Conservation (phyloP, 1,140 invertebrate species). For the Drosophila azteca region DNA sequence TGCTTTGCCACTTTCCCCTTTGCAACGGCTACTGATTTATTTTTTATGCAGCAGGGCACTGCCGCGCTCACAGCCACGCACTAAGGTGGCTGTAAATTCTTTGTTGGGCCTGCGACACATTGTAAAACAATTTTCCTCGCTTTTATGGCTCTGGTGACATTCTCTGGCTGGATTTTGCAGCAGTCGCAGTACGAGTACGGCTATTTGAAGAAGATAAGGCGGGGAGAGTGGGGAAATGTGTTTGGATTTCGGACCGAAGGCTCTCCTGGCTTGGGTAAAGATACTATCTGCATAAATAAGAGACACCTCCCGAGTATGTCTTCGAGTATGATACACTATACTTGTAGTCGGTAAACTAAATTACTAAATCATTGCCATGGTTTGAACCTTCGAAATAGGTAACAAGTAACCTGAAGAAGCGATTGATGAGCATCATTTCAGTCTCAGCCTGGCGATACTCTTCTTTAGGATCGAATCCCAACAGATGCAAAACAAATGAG, state of each 20-base stretch:
- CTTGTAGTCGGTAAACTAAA: too few species aligned
- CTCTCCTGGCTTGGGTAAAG: too few species aligned
- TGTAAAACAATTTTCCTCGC: constrained; percentile 73
- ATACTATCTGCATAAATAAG: too few species aligned
- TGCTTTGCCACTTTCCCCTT: constrained; percentile 2
- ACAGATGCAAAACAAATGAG: too few species aligned
- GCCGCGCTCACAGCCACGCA: constrained; percentile 5
- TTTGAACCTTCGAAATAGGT: too few species aligned
- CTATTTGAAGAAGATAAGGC: not conserved
- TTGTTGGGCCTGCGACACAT: constrained; percentile 54
- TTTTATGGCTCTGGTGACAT: constrained; percentile 39
- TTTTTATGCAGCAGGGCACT: constrained; percentile 33
- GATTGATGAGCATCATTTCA: too few species aligned
- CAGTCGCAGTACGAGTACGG: constrained; percentile 3
- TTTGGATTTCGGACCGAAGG: constrained; percentile 7
- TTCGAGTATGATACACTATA: too few species aligned
- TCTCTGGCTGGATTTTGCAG: constrained; percentile 32
- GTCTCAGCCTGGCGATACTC: too few species aligned
- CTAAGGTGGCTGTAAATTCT: constrained; percentile 54
- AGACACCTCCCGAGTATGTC: too few species aligned
- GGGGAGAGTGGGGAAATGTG: not conserved
- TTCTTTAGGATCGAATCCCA: too few species aligned
- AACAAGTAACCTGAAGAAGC: too few species aligned
- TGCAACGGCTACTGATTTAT: constrained; percentile 51
- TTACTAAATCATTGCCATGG: too few species aligned